phyloP scores from a whole-genome alignment of 1,140 invertebrate genomes.

The Zaprionus africanus region DNA sequence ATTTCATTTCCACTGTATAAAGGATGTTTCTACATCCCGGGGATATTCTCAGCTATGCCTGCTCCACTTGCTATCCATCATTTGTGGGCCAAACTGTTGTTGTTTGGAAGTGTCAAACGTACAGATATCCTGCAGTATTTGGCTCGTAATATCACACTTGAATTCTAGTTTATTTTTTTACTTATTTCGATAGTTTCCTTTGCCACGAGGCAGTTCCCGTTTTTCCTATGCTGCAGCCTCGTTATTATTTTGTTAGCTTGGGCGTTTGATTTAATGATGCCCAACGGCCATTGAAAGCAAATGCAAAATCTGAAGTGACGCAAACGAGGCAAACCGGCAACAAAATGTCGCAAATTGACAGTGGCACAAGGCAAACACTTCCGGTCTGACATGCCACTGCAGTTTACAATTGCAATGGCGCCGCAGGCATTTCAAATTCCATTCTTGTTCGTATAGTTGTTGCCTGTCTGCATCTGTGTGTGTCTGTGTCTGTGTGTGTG shows the following conservation, averaged over 20 bases:
- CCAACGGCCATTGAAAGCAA: slow-evolving; percentile 55
- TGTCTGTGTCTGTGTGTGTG: not conserved
- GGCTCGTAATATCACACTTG: not conserved
- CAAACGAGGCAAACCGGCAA: slow-evolving; percentile 43
- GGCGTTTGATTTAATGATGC: slow-evolving; percentile 65
- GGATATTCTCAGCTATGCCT: not conserved
- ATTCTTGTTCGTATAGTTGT: not conserved
- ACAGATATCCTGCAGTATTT: not conserved
- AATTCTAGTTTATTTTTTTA: not conserved
- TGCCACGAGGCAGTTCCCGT: not conserved
- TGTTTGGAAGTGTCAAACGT: not conserved
- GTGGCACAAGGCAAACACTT: slow-evolving; percentile 68
- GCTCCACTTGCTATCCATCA: not conserved
- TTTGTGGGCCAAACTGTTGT: too few species aligned
- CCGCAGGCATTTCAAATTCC: slow-evolving; percentile 31
- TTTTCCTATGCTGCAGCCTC: not conserved
- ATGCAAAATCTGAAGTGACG: slow-evolving; percentile 47
- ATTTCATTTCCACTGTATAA: slow-evolving; percentile 16
- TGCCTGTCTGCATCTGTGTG: not conserved
- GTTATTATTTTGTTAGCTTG: slow-evolving; percentile 11
- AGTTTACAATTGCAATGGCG: slow-evolving; percentile 36
- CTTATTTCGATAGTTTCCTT: not conserved
- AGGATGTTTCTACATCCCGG: not conserved
- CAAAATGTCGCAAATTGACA: slow-evolving; percentile 60
- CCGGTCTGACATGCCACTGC: slow-evolving; percentile 55